A percentile compares a stretch with the other conserved stretches of the same genome.
These are phyloP conservation scores for Coccyzus lansbergi DNA, from an alignment of 2,797 vertebrate genomes.

Conservation along the genomic window DNA sequence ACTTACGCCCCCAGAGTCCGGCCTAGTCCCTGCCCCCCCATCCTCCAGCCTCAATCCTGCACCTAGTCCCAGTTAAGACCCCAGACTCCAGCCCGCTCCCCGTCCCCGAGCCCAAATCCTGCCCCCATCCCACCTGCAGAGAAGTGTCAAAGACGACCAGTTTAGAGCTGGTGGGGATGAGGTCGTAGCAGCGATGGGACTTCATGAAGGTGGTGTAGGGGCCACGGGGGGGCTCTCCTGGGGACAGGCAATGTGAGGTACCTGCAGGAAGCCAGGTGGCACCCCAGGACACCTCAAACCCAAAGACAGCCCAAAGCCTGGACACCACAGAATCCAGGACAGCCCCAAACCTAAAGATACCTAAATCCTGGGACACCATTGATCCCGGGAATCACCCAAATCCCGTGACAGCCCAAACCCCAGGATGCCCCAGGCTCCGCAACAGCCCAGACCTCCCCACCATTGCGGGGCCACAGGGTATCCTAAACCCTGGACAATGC, in stretches of 20 bases:
- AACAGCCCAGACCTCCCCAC: neutral
- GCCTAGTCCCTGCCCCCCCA: no score
- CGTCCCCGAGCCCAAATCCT: neutral
- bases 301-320: rapidly evolving
- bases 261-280: neutral
- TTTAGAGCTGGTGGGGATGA: slow-evolving; percentile 97
- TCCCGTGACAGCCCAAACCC: no score
- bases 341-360: no score
- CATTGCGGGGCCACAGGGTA: neutral
- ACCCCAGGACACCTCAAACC: neutral
- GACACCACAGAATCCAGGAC: no score
- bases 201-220: slow-evolving; percentile 97
- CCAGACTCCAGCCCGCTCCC: neutral
- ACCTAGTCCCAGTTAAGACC: neutral
- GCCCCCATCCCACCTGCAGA: slow-evolving; percentile 83
- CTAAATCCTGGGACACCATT: no score
- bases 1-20: no score
- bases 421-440: no score
- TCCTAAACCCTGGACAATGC: no score
- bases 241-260: neutral
- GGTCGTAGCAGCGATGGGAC: slow-evolving; percentile 95
- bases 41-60: no score
- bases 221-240: slow-evolving; percentile 81
- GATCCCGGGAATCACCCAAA: no score
- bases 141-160: slow-evolving; percentile 97